Conservation (phyloP, 2,113 vertebrate species). For the Engraulis encrasicolus region DNA sequence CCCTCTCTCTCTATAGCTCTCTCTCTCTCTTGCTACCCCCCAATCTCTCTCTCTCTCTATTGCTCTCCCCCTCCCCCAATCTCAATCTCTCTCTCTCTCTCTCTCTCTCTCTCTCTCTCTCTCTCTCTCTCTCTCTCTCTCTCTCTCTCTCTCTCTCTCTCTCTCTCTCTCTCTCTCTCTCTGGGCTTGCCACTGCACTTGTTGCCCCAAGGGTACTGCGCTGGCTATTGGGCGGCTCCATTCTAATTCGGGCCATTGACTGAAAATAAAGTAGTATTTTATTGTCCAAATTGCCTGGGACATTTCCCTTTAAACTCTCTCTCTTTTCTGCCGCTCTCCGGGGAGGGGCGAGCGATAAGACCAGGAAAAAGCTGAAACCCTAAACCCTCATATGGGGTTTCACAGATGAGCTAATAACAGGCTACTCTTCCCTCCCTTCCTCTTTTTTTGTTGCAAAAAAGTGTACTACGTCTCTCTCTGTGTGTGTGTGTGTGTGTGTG, state of each 20-base stretch:
- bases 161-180: background rate
- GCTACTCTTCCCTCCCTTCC: constrained; percentile 38
- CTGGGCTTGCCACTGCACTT: background rate
- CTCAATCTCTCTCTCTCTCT: no score
- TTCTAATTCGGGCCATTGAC: constrained; percentile 14
- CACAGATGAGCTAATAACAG: constrained; percentile 46
- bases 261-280: constrained; percentile 19
- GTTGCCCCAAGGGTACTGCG: background rate
- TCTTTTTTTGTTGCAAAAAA: constrained; percentile 9
- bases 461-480: no score
- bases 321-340: constrained; percentile 50
- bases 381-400: constrained; percentile 55
- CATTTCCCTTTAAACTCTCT: constrained; percentile 20
- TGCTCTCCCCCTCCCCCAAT: no score
- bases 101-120: no score
- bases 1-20: no score
- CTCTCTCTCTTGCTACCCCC: no score
- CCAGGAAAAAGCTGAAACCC: constrained; percentile 61
- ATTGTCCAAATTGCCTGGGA: constrained; percentile 32
- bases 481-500: no score
- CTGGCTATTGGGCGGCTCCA: background rate
- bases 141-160: background rate
- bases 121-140: background rate
- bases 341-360: constrained; percentile 61
- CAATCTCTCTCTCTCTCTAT: no score